Evolutionary conservation across 2,113 vertebrate species (phyloP).

Genomic region (Fukomys damarensis): DNA sequence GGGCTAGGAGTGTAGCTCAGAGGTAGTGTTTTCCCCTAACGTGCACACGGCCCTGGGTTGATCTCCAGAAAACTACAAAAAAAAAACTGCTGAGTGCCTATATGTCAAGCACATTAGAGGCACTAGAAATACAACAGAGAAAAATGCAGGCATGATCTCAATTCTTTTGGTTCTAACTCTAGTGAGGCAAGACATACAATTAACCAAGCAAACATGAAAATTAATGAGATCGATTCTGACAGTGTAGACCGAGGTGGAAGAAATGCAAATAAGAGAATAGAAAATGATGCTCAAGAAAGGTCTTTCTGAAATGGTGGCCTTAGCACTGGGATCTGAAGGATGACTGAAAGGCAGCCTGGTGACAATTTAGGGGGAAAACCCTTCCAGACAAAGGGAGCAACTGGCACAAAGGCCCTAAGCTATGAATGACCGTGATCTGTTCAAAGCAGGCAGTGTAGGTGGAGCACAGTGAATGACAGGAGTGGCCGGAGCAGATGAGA

Average conservation of each 20-base stretch:
- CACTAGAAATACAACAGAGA: background rate
- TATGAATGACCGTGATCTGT: conserved; percentile 39
- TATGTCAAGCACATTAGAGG: background rate
- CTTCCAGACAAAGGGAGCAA: background rate
- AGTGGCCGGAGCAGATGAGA: background rate
- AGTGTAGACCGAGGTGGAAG: background rate
- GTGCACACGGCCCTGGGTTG: background rate
- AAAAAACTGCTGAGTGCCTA: background rate
- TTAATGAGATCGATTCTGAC: conserved; percentile 4
- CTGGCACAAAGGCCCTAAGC: background rate
- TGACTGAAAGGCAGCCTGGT: background rate
- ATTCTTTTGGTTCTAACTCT: background rate
- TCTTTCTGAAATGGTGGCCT: background rate
- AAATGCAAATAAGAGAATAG: conserved; percentile 9
- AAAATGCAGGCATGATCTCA: background rate
- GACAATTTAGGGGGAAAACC: background rate
- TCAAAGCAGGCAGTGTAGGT: conserved; percentile 6
- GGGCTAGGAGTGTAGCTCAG: background rate
- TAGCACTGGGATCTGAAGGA: background rate
- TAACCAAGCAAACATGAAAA: background rate
- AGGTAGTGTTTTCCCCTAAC: background rate
- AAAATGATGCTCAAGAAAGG: background rate
- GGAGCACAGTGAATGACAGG: background rate
- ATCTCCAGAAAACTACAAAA: background rate
- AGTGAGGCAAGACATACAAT: background rate